These are phyloP conservation scores for Rhingia rostrata DNA, from an alignment of 2,888 invertebrate genomes.

Conservation along the genomic window DNA sequence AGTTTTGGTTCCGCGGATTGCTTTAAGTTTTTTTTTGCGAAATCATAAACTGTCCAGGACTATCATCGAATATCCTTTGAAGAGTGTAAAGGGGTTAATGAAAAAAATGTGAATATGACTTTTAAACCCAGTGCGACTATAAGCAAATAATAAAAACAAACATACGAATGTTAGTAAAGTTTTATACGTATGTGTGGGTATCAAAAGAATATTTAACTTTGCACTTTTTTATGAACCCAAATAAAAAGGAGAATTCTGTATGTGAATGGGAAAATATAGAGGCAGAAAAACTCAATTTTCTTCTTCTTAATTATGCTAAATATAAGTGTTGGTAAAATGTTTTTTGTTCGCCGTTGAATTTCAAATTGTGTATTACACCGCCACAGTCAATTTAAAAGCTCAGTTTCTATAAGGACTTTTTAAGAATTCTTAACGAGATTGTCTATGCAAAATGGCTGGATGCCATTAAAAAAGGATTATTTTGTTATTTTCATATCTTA, in stretches of 20 bases:
- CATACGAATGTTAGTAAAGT: neutral
- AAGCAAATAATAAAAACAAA: constrained; percentile 16
- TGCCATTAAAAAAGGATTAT: too few species aligned
- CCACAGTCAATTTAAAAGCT: too few species aligned
- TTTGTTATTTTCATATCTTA: too few species aligned
- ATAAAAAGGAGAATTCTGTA: constrained; percentile 6
- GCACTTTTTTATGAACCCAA: constrained; percentile 14
- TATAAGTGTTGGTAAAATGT: neutral
- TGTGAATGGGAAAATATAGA: neutral
- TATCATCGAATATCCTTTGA: constrained; percentile 36
- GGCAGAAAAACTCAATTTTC: constrained; percentile 1
- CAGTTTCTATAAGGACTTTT: too few species aligned
- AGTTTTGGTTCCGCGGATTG: constrained; percentile 10
- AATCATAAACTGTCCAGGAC: constrained; percentile 50
- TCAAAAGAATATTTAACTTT: constrained; percentile 11
- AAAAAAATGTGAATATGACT: constrained; percentile 32
- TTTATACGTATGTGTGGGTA: neutral
- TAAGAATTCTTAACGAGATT: too few species aligned
- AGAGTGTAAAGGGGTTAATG: constrained; percentile 29
- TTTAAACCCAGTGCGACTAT: constrained; percentile 28
- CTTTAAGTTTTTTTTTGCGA: constrained; percentile 34
- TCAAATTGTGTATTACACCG: neutral
- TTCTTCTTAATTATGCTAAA: neutral
- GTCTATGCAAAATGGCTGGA: too few species aligned
- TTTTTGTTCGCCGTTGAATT: neutral